Evolutionary conservation across 2,797 vertebrate genomes (phyloP).

Genomic region (Glossophaga mutica): DNA sequence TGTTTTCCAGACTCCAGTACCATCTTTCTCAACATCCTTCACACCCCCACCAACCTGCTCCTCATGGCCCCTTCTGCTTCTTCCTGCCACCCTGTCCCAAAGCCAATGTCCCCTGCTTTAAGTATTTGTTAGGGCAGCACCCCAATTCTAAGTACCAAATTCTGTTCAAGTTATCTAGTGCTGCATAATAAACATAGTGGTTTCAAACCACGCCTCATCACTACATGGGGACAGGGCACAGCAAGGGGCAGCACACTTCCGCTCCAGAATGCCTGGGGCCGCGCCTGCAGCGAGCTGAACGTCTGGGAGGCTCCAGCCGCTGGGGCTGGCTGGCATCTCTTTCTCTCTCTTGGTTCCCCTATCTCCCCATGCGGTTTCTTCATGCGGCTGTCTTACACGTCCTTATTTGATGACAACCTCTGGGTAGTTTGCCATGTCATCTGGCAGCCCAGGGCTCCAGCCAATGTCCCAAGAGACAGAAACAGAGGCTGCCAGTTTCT

Average conservation of each 20-base stretch:
- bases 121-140: background rate
- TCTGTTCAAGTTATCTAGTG: background rate
- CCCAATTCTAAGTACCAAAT: background rate
- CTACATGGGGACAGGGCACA: background rate
- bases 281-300: background rate
- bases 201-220: background rate
- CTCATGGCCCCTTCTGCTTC: background rate
- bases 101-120: background rate
- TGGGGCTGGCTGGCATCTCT: background rate
- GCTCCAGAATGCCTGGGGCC: background rate
- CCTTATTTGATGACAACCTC: background rate
- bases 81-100: background rate
- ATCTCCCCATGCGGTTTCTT: background rate
- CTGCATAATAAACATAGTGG: background rate
- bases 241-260: background rate
- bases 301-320: too few relatives aligned
- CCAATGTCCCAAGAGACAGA: background rate
- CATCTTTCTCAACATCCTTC: background rate
- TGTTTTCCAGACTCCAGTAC: background rate
- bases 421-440: background rate
- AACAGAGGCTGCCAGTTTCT: background rate
- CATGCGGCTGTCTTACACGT: background rate
- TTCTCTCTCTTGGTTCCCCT: background rate
- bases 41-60: background rate
- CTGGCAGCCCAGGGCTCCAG: background rate